These are phyloP conservation scores for Ranitomeya imitator DNA, from an alignment of 2,113 vertebrate genomes.

Conservation along the genomic window DNA sequence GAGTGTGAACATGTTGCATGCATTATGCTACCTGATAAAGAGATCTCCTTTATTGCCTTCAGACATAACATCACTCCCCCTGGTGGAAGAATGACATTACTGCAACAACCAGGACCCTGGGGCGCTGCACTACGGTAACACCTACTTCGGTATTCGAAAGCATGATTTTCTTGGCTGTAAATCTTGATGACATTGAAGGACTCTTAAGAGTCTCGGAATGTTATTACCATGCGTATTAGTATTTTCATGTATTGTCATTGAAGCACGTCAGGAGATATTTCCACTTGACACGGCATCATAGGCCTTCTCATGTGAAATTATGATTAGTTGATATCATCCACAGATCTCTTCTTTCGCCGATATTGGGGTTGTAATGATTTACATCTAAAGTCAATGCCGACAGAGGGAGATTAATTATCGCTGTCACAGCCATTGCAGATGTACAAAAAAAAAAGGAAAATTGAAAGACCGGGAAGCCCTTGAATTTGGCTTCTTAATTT, in stretches of 20 bases:
- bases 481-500: constrained; percentile 45
- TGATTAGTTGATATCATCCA: constrained; percentile 37
- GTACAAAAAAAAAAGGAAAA: constrained; percentile 20
- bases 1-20: too few species aligned
- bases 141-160: not conserved
- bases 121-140: too few species aligned
- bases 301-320: constrained; percentile 36
- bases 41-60: too few species aligned
- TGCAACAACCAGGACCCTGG: too few species aligned
- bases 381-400: constrained; percentile 38
- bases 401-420: constrained; percentile 55
- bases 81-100: too few species aligned
- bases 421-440: constrained; percentile 24
- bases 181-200: not conserved
- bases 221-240: constrained; percentile 10
- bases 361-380: constrained; percentile 21
- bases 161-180: not conserved
- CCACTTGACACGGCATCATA: constrained; percentile 27
- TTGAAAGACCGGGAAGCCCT: constrained; percentile 29
- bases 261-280: constrained; percentile 13
- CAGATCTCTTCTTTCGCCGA: constrained; percentile 28
- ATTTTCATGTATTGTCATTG: constrained; percentile 29
- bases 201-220: not conserved
- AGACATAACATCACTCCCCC: too few species aligned
- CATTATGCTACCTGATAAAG: too few species aligned